Conservation (phyloP, 2,113 vertebrate species). For the Serilophus lunatus region DNA sequence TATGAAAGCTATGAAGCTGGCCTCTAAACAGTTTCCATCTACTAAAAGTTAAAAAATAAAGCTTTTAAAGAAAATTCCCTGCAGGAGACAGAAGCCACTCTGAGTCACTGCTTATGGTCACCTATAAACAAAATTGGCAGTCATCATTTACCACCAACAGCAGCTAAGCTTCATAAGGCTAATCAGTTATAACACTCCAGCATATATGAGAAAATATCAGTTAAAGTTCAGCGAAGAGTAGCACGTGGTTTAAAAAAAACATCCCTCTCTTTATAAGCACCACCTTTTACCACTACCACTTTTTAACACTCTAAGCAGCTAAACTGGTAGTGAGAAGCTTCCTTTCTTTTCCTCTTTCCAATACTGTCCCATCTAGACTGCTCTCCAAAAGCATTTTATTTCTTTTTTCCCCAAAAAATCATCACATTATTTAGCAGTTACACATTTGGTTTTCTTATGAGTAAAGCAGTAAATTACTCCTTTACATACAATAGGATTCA, state of each 20-base stretch:
- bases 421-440: neutral
- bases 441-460: neutral
- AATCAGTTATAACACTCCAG: neutral
- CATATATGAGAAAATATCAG: neutral
- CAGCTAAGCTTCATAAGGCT: neutral
- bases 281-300: neutral
- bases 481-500: neutral
- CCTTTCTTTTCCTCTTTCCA: neutral
- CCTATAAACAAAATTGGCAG: neutral
- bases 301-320: neutral
- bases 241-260: neutral
- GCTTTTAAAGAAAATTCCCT: neutral
- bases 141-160: neutral
- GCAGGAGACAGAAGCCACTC: neutral
- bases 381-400: neutral
- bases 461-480: neutral
- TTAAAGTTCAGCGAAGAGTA: neutral
- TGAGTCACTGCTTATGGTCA: neutral
- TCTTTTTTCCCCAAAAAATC: neutral
- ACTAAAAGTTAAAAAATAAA: neutral
- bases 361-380: neutral
- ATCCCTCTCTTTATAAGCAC: neutral
- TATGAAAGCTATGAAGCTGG: neutral
- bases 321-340: neutral
- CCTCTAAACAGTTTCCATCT: neutral